Base-by-base conservation (phyloP, 2,113 vertebrate species). In the Alligator mississippiensis region DNA sequence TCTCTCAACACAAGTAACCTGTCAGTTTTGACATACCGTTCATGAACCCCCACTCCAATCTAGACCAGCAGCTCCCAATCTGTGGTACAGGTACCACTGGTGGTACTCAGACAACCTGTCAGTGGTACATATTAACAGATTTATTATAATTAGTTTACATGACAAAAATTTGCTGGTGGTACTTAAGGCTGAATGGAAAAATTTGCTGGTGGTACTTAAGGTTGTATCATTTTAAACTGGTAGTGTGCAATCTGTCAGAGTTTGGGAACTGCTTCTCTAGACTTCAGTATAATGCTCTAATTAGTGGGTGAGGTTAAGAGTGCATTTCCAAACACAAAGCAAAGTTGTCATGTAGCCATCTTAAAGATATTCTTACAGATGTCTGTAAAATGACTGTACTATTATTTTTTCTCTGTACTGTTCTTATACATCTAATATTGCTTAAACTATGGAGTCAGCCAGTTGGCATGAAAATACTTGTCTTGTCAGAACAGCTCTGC, bases 401-500 rank as follows among this genome's bases (percentile, higher is more conserved):
- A 87, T 93, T 2, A 28, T 90, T 96, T 88, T 0, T 0, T 28
- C 74, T 17, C 34, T 77, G 25, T 21, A 11, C 38, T 83, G 64
- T 79, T 87, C 74, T 91, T 87, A 92, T 66, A 85, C 78, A 77
- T 85, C 72, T 22, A 77, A 77, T 86, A 82, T 83, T 34, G 58
- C 57, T 92, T 93, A 84, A 91, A 77, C 93, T 92, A 54, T 30
- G 15, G 83, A 94, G 58, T 60, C 55, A 91, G 78, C 28, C 62
- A 77, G 70, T 28, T 95, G 92, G 84, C 89, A 92, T 84, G 88
- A 96, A 94, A 96, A 94, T 96, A 97, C 93, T 90, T 97, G 85
- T 94, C 80, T 70, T 96, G 93, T 93, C 92, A 92, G 87, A 95
- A 91, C 72, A 96, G 61, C 68, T 96, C 87, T 92, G 84, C 63